Conservation (phyloP, 35 echinoderm and acorn worm genomes). For the Ptychodera flava region DNA sequence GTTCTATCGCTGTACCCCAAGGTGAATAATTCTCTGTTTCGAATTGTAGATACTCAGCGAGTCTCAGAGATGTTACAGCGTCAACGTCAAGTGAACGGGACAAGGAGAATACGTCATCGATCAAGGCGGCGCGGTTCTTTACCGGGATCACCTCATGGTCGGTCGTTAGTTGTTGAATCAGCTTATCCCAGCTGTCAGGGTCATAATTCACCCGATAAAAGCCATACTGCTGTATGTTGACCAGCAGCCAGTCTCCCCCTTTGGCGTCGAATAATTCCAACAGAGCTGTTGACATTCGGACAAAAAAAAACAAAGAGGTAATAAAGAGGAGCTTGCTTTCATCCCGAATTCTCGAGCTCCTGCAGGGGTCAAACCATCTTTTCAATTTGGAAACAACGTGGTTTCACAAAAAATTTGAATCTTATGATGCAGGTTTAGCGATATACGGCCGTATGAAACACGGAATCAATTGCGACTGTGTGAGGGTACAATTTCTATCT, state of each 20-base stretch:
- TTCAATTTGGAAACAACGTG: no score
- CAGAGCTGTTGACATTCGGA: no score
- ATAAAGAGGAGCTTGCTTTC: no score
- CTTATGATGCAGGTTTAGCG: no score
- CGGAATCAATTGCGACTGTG: no score
- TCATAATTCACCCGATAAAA: conserved; percentile 95
- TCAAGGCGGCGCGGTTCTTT: conserved; percentile 70
- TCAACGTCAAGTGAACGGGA: conserved; percentile 47
- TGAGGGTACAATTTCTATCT: no score
- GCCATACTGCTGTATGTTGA: conserved; percentile 72
- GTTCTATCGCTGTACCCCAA: not conserved
- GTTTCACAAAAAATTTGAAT: no score
- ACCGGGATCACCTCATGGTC: conserved; percentile 50
- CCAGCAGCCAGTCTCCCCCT: conserved; percentile 62
- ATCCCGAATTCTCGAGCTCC: no score
- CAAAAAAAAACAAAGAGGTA: no score
- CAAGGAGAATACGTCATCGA: conserved; percentile 82
- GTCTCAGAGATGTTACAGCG: conserved; percentile 51
- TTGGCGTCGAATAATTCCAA: not conserved
- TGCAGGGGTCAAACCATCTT: no score
- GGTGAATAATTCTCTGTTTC: not conserved
- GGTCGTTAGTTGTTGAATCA: conserved; percentile 37
- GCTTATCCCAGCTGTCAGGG: conserved; percentile 54
- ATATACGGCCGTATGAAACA: no score
- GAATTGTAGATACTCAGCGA: conserved; percentile 46